phyloP scores from a whole-genome alignment of 2,113 vertebrate species.

The Centrocercus urophasianus region DNA sequence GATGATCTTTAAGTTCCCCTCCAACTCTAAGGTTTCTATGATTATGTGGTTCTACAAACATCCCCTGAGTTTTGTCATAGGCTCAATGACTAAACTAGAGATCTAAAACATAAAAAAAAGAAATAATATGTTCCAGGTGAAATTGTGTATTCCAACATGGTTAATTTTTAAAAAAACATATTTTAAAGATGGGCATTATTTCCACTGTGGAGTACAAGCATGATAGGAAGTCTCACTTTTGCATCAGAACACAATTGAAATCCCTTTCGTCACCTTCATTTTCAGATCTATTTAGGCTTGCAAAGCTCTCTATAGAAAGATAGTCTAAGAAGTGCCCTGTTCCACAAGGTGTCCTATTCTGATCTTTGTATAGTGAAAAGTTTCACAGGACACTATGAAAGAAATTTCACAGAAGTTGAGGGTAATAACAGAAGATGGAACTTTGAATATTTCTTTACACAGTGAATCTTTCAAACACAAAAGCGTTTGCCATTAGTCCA shows the following conservation, averaged over 20 bases:
- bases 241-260: not conserved
- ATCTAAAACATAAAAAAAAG: not conserved
- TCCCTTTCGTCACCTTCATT: not conserved
- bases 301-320: not conserved
- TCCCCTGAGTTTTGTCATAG: not conserved
- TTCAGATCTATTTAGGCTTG: not conserved
- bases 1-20: too few relatives aligned
- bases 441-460: not conserved
- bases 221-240: not conserved
- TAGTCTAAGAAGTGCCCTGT: not conserved
- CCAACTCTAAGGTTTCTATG: too few relatives aligned
- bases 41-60: not conserved
- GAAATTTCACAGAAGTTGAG: not conserved
- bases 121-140: fast-evolving
- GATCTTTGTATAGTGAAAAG: not conserved
- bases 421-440: not conserved
- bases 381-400: not conserved
- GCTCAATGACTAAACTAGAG: not conserved
- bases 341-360: not conserved
- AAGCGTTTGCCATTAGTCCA: not conserved
- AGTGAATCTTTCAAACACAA: not conserved
- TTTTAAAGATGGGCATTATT: not conserved
- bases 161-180: not conserved
- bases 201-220: not conserved
- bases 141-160: not conserved